Percentiles rank a stretch among this genome's conserved stretches.
Evolutionary conservation across 2,797 vertebrate genomes (phyloP).

Genomic region (Rhinophrynus dorsalis): DNA sequence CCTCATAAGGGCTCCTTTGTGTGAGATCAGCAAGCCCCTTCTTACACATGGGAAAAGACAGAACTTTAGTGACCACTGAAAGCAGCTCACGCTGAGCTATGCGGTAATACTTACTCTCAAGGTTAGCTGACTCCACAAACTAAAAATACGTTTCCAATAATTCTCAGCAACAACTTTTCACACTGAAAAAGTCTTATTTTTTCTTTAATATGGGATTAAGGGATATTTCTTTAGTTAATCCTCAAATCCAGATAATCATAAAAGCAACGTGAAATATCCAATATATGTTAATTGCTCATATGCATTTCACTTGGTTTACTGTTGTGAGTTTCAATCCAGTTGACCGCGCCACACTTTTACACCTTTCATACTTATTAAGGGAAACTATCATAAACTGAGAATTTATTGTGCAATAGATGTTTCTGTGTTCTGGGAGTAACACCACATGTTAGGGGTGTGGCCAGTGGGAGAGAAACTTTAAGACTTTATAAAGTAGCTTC

Average conservation of each 20-base stretch:
- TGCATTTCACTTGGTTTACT: constrained; percentile 51
- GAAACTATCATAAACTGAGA: no score
- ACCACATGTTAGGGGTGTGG: no score
- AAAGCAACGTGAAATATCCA: constrained; percentile 59
- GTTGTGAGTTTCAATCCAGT: constrained; percentile 55
- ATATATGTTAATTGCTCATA: constrained; percentile 61
- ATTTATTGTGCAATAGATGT: no score
- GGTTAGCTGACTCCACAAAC: constrained; percentile 52
- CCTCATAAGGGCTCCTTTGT: constrained; percentile 90
- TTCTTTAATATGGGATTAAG: constrained; percentile 67
- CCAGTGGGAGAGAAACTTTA: no score
- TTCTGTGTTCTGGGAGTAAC: no score
- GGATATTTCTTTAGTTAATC: constrained; percentile 63
- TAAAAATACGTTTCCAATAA: constrained; percentile 61
- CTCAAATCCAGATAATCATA: constrained; percentile 67
- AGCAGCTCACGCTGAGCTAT: constrained; percentile 56
- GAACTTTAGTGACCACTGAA: constrained; percentile 15
- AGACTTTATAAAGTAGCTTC: no score
- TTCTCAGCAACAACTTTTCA: constrained; percentile 59
- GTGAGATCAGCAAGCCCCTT: constrained; percentile 62
- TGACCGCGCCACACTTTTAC: no score
- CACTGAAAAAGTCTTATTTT: constrained; percentile 62
- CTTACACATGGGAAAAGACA: constrained; percentile 79
- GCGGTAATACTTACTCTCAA: constrained; percentile 56
- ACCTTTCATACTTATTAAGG: no score